Base-by-base conservation (phyloP, 2,888 invertebrate species). In the Lepidochrysops patricia region DNA sequence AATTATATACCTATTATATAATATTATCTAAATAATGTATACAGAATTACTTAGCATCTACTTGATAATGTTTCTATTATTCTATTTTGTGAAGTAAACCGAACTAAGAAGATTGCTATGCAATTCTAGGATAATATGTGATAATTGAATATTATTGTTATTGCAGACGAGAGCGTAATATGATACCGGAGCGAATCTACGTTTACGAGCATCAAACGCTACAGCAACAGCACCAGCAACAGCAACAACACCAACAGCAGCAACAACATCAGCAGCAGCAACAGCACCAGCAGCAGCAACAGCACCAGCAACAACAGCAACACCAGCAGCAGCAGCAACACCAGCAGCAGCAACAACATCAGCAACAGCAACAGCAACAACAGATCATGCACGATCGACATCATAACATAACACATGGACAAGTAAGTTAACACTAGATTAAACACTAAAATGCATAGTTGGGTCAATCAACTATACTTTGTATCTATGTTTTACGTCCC, bases 111-210 rank as follows among this genome's bases (percentile, higher is more conserved):
- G n/a, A n/a, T n/a, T n/a, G n/a, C n/a, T n/a, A n/a, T n/a, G n/a
- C n/a, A n/a, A 34, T 12, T 34, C 9, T 34, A 12, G 34, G 2
- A 5, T 34, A 6, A 4, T 34, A 6, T 34, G 1, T 34, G 34
- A 12, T 34, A 2, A 2, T n/a, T 34, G 3, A 2, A 15, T 7
- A 13, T 50, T 27, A 23, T 35, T 57, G 25, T 57, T 9, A 63
- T 63, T 1, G 67, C 76, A 79, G 63, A 75, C 82, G 68, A 68
- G 84, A 70, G 52, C 66, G 73, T 9, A 80, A 78, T 4, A 77
- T 85, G 69, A 81, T 77, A 15, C 79, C 80, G 59, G 84, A 86
- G 62, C 72, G 85, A 2, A 85, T 84, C 64, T 72, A 72, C 61
- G 74, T 76, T 25, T 71, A 80, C 66, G 85, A 86, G 57, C 80